phyloP scores from a whole-genome alignment of 2,797 vertebrate species.

The Vultur gryphus region DNA sequence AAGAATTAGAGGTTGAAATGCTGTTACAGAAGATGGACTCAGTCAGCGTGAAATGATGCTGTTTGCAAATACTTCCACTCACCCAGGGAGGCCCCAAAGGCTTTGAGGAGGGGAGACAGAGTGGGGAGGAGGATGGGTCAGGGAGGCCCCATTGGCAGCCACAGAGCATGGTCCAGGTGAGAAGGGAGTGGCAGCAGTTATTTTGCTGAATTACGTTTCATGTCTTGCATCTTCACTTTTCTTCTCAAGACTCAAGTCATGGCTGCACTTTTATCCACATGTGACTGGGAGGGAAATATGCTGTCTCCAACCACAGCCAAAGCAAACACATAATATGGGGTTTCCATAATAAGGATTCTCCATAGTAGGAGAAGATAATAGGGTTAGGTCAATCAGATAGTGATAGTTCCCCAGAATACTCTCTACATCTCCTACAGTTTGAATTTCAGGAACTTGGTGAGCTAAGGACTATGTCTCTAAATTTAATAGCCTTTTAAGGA shows the following conservation, averaged over 20 bases:
- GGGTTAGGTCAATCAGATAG: background rate
- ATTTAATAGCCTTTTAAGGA: background rate
- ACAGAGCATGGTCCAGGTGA: background rate
- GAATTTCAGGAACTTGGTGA: background rate
- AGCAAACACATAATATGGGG: background rate
- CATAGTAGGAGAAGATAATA: background rate
- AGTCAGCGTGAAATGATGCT: background rate
- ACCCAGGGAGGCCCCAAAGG: background rate
- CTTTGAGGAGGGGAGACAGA: background rate
- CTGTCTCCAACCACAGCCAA: background rate
- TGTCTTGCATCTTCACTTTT: background rate
- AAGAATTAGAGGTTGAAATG: background rate
- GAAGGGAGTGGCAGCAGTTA: background rate
- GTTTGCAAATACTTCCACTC: slow-evolving; percentile 1
- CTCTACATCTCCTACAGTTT: background rate
- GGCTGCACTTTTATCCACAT: background rate
- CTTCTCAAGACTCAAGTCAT: background rate
- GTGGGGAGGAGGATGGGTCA: background rate
- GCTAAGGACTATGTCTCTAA: background rate
- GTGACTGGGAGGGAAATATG: background rate
- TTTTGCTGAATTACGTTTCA: background rate
- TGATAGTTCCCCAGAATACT: background rate
- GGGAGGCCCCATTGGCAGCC: background rate
- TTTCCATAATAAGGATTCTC: background rate
- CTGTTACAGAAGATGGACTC: background rate